Conservation (phyloP, 1,140 invertebrate species). For the Drosophila lini region DNA sequence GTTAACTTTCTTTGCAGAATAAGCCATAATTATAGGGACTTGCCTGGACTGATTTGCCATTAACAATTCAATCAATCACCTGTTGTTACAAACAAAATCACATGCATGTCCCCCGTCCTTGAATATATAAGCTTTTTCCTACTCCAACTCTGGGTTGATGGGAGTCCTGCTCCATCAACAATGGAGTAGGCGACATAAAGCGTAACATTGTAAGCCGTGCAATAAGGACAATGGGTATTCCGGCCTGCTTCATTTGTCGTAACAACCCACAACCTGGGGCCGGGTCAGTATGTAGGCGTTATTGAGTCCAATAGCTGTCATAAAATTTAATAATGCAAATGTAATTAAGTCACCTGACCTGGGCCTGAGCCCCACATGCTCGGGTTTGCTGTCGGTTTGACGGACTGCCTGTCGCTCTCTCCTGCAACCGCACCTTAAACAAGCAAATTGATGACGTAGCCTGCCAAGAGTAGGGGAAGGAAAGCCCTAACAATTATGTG, state of each 20-base stretch:
- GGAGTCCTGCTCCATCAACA: background rate
- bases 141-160: background rate
- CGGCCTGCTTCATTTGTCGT: conserved; percentile 24
- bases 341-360: conserved; percentile 71
- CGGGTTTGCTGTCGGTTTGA: background rate
- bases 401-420: background rate
- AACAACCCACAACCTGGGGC: conserved; percentile 15
- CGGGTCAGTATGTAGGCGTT: conserved; percentile 46
- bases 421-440: conserved; percentile 33
- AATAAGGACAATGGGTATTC: background rate
- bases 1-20: background rate
- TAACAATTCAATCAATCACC: conserved; percentile 13
- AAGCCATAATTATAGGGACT: background rate
- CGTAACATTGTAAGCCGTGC: background rate
- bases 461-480: background rate
- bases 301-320: conserved; percentile 67
- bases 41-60: conserved; percentile 17
- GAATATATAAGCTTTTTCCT: conserved; percentile 2
- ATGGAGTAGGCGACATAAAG: conserved; percentile 12
- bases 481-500: conserved; percentile 6
- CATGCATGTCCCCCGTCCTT: background rate
- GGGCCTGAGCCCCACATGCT: conserved; percentile 8
- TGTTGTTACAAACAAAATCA: conserved; percentile 14
- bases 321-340: conserved; percentile 83
- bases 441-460: conserved; percentile 24